Percentiles rank a stretch among this genome's conserved stretches.
These are phyloP conservation scores for Oligia fasciuncula DNA, from an alignment of 2,888 invertebrate genomes.

Conservation along the genomic window DNA sequence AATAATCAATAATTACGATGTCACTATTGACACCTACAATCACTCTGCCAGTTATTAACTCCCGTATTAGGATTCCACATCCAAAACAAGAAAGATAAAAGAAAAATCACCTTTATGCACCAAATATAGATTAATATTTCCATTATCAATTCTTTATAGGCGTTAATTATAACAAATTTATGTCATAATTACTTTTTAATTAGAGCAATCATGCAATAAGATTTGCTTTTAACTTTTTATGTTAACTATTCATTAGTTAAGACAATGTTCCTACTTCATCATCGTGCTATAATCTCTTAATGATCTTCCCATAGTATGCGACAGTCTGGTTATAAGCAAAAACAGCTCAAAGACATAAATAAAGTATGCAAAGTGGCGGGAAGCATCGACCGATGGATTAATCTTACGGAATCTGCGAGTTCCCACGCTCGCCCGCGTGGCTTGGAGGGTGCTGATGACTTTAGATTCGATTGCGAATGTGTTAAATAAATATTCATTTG, in stretches of 20 bases:
- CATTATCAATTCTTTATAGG: conserved; percentile 32
- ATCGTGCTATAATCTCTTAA: conserved; percentile 51
- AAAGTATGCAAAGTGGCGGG: conserved; percentile 76
- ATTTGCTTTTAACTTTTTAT: not conserved
- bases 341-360: conserved; percentile 73
- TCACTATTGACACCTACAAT: conserved; percentile 35
- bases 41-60: conserved; percentile 7
- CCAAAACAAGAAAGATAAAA: conserved; percentile 31
- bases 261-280: conserved; percentile 13
- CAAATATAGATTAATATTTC: conserved; percentile 42
- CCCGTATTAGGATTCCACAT: conserved; percentile 10
- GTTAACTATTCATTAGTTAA: conserved; percentile 29
- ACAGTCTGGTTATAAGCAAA: conserved; percentile 60
- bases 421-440: conserved; percentile 74
- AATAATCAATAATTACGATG: conserved; percentile 29
- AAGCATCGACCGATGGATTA: conserved; percentile 77
- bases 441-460: conserved; percentile 58
- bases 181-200: conserved; percentile 20
- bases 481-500: not conserved
- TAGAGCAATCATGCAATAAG: not conserved
- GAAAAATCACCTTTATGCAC: conserved; percentile 27
- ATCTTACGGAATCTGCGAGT: conserved; percentile 76
- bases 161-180: conserved; percentile 14
- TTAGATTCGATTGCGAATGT: conserved; percentile 59
- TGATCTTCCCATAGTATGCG: conserved; percentile 58